These are phyloP conservation scores for Gopherus flavomarginatus DNA, from an alignment of 2,113 vertebrate species.

Conservation along the genomic window DNA sequence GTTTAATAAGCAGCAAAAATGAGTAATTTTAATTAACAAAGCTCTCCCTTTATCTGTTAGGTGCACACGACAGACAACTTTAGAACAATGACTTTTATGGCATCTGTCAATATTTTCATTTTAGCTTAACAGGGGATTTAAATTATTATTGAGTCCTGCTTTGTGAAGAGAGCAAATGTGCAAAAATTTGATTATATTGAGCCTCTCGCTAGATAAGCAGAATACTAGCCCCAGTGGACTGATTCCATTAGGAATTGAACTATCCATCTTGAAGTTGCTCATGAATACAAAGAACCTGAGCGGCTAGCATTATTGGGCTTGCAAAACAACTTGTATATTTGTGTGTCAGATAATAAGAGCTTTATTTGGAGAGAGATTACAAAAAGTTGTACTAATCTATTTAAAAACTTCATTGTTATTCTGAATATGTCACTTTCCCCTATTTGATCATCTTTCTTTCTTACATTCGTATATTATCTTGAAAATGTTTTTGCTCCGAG, in stretches of 20 bases:
- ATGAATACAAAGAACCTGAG: slow-evolving; percentile 63
- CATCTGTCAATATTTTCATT: slow-evolving; percentile 65
- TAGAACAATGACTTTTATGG: slow-evolving; percentile 13
- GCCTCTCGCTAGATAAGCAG: slow-evolving; percentile 65
- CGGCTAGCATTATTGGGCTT: slow-evolving; percentile 13
- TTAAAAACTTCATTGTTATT: slow-evolving; percentile 23
- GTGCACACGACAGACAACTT: neutral
- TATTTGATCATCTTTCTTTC: slow-evolving; percentile 17
- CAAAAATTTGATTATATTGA: slow-evolving; percentile 70
- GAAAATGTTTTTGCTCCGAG: slow-evolving; percentile 15
- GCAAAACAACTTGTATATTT: neutral
- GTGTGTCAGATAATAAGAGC: slow-evolving; percentile 41
- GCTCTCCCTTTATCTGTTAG: neutral
- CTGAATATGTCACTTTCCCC: neutral
- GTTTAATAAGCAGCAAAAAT: neutral
- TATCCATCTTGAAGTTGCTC: slow-evolving; percentile 57
- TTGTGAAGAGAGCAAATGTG: slow-evolving; percentile 60
- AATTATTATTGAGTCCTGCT: slow-evolving; percentile 67
- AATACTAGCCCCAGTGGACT: slow-evolving; percentile 61
- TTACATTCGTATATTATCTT: slow-evolving; percentile 21
- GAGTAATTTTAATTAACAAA: neutral
- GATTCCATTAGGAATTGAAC: slow-evolving; percentile 72
- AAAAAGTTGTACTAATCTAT: slow-evolving; percentile 49
- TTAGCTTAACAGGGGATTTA: slow-evolving; percentile 44
- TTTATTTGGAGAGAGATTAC: slow-evolving; percentile 49